Conservation (phyloP, 2,113 vertebrate species). For the Notothenia coriiceps region DNA sequence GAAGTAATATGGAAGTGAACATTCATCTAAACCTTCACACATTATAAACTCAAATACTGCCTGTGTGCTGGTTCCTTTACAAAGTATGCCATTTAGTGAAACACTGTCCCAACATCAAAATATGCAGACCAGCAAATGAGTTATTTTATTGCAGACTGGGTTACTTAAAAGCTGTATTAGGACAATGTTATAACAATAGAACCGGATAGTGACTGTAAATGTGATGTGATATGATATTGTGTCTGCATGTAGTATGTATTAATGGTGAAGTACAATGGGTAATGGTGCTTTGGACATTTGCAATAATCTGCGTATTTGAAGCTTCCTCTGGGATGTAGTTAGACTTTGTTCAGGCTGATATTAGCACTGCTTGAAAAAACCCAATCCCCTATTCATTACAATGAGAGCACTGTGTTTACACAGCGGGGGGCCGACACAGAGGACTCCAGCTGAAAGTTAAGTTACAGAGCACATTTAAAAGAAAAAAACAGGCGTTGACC, state of each 20-base stretch:
- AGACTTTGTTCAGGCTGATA: not conserved
- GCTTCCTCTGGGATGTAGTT: not conserved
- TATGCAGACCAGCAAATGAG: not conserved
- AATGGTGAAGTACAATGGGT: too few species aligned
- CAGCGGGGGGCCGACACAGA: not conserved
- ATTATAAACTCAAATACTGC: slow-evolving; percentile 2
- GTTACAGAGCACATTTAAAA: not conserved
- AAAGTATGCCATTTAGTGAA: slow-evolving; percentile 1
- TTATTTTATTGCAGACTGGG: too few species aligned
- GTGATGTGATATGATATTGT: too few species aligned
- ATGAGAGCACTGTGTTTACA: not conserved
- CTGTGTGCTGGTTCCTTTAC: not conserved
- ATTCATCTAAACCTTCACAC: not conserved
- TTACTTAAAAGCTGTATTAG: too few species aligned
- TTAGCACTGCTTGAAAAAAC: not conserved
- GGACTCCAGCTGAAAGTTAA: not conserved
- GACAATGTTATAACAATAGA: too few species aligned
- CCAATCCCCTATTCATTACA: slow-evolving; percentile 10
- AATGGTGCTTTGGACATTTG: not conserved
- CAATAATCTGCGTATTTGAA: too few species aligned
- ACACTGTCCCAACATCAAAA: not conserved
- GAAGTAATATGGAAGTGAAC: slow-evolving; percentile 13
- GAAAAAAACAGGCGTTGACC: not conserved
- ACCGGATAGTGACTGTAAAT: too few species aligned
- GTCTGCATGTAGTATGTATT: too few species aligned